Evolutionary conservation across 2,113 vertebrate genomes (phyloP), one percentile per base, ranked within the genome.

Genomic region (Crotalus viridis): DNA sequence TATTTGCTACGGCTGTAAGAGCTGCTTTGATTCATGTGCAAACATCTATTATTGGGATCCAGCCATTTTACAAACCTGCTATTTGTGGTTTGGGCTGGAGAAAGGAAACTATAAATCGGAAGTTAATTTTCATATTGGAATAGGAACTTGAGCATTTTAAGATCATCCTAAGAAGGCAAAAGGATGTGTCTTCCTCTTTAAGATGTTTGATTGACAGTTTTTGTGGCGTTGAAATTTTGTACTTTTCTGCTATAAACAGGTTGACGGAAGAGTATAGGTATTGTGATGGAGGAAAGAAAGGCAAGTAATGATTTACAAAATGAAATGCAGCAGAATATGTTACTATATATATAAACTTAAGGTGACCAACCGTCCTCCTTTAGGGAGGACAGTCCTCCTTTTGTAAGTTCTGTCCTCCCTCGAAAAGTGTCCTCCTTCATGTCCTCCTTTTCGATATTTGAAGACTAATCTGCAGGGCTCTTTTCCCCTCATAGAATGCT

Each of bases 11-110:
- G 74, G 89, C 92, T 59, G 10, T 52, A 22, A 91, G 64, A 57
- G 92, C 28, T 86, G 5, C 90, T 93, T 92, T 39, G 19, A 8
- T 90, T 69, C 51, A 91, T 91, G 43, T n/a, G 33, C 46, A 59
- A 5, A 54, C 33, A 89, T 93, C 43, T 91, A 90, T 91, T 64
- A 13, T 56, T 85, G 26, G 43, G 46, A 0, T 9, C 21, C 28
- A 15, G 86, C 61, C 19, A 13, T 13, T 51, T 28, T 64, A 12
- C 24, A 22, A 39, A 74, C 26, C 64, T 46, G 39, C 52, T n/a
- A 19, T 24, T 48, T 56, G 9, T 51, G 69, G 26, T 55, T 55
- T 54, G 33, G 8, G 15, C 13, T 74, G 51, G 61, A 92, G 86
- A 64, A 69, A 46, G 28, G 21, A 56, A 74, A 33, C 22, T n/a